phyloP scores from a whole-genome alignment of 2,888 invertebrate genomes.

The Drosophila parthenogenetica region DNA sequence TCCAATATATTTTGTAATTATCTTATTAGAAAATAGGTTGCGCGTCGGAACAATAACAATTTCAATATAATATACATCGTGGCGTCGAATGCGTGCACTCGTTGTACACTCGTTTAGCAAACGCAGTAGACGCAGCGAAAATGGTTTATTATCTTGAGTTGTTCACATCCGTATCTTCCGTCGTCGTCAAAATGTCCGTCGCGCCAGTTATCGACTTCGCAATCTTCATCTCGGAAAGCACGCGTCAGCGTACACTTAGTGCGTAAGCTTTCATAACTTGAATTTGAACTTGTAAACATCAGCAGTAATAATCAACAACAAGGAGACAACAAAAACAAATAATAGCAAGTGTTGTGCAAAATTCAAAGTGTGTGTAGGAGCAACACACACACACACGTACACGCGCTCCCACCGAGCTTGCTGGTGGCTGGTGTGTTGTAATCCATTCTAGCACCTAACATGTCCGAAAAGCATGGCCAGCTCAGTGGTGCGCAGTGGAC shows the following conservation, averaged over 20 bases:
- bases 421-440: constrained; percentile 32
- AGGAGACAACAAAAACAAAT: constrained; percentile 37
- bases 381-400: constrained; percentile 14
- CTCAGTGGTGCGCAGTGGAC: constrained; percentile 82
- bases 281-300: constrained; percentile 32
- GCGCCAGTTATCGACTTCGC: constrained; percentile 78
- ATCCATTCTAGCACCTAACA: constrained; percentile 66
- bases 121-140: constrained; percentile 51
- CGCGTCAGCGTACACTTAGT: constrained; percentile 46
- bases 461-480: constrained; percentile 84
- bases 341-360: constrained; percentile 33
- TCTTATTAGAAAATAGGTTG: constrained; percentile 58
- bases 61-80: constrained; percentile 13
- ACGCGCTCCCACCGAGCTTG: constrained; percentile 17
- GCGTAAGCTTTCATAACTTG: constrained; percentile 48
- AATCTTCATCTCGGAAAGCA: constrained; percentile 80
- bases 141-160: constrained; percentile 80
- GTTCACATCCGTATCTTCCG: constrained; percentile 73
- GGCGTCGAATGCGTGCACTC: constrained; percentile 17
- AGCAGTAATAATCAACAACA: constrained; percentile 31
- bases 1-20: constrained; percentile 66
- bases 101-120: constrained; percentile 26
- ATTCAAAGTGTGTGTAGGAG: constrained; percentile 35
- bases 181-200: constrained; percentile 72
- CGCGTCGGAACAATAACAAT: constrained; percentile 30